Evolutionary conservation across 2,113 vertebrate species (phyloP), one percentile per base, ranked within the genome.

Genomic region (Micromys minutus): DNA sequence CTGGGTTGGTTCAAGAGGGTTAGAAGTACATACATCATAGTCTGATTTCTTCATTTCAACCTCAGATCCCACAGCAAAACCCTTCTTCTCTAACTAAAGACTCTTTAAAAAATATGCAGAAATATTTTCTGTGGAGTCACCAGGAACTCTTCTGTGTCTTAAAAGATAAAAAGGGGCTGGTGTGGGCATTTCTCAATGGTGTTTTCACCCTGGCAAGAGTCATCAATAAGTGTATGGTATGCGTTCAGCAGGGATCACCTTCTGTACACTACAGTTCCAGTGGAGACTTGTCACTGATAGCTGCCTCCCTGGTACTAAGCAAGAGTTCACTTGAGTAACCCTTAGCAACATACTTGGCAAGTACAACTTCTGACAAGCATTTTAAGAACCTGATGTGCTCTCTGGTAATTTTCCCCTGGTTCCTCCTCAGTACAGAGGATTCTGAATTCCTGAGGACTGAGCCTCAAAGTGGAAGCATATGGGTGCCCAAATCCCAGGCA

Each of bases 81-180:
- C n/a, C n/a, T n/a, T 75, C 24, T 34, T 19, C 36, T 83, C 17
- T 39, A 86, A 61, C 84, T 29, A 16, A 3, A 26, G 11, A 2
- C 79, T 50, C 9, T 63, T 87, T 65, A 93, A 79, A 89, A 63
- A 87, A n/a, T 42, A 21, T 71, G 94, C 74, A 72, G 29, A 81
- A 90, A 76, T 86, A 80, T 47, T 89, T 55, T 26, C 2, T 63
- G 31, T 59, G 34, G 22, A 61, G 57, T 61, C 74, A 72, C 39
- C 89, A 92, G 29, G 24, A 93, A 45, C 1, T 55, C 7, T 26
- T 79, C 84, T 79, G 11, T 76, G 31, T 63, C 34, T n/a, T 71
- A 17, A 36, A 86, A 61, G n/a, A 59, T 6, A 91, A 72, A 89
- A 92, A 81, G 85, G 36, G 10, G 8, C 21, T 0, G 15, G 11